phyloP scores from a whole-genome alignment of 2,888 invertebrate species.

The Phanerotoma sp. region DNA sequence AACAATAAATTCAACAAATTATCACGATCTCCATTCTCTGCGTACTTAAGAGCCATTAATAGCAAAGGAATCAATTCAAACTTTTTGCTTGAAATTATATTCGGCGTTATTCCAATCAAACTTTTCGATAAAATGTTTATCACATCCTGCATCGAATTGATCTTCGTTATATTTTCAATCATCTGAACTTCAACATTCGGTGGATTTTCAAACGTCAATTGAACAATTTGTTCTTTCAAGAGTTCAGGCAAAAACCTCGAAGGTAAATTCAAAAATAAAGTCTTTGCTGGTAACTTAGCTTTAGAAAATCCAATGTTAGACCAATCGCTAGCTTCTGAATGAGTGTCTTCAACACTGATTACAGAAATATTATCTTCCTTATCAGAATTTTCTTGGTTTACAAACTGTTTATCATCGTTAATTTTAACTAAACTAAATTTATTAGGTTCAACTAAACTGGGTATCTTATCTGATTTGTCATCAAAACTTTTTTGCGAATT shows the following conservation, averaged over 20 bases:
- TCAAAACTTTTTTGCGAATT: too few relatives aligned
- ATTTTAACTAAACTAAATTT: too few relatives aligned
- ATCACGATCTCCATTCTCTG: too few relatives aligned
- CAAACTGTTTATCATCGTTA: too few relatives aligned
- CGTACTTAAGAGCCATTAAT: constrained; percentile 64
- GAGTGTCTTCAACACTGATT: constrained; percentile 51
- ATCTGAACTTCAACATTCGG: constrained; percentile 49
- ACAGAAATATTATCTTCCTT: too few relatives aligned
- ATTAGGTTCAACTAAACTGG: too few relatives aligned
- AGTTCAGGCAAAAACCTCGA: constrained; percentile 57
- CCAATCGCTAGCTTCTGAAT: constrained; percentile 57
- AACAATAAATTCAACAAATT: too few relatives aligned
- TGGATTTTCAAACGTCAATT: constrained; percentile 58
- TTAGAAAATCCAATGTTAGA: constrained; percentile 54
- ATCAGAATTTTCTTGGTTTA: too few relatives aligned
- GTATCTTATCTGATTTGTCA: too few relatives aligned
- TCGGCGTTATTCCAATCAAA: constrained; percentile 67
- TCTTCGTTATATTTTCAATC: constrained; percentile 53
- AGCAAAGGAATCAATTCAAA: constrained; percentile 71
- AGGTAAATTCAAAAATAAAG: constrained; percentile 35
- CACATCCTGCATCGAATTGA: constrained; percentile 53
- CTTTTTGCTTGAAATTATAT: constrained; percentile 68
- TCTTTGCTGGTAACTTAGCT: constrained; percentile 35
- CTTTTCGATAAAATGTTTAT: too few relatives aligned
- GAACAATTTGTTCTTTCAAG: constrained; percentile 62